Percentiles rank a stretch among this genome's conserved stretches.
These are phyloP conservation scores for Galleria mellonella DNA, from an alignment of 1,140 invertebrate genomes.

Conservation along the genomic window DNA sequence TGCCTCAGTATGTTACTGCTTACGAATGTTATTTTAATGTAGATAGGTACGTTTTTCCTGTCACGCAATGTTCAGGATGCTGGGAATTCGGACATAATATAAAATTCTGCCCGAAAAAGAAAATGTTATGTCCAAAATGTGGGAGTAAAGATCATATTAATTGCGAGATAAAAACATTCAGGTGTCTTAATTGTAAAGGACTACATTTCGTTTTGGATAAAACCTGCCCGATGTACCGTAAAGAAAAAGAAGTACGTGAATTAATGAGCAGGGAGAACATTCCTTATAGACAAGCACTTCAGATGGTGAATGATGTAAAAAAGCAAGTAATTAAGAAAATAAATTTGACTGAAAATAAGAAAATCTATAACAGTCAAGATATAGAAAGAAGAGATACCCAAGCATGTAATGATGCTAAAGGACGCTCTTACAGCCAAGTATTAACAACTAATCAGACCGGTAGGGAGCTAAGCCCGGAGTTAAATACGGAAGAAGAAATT, in stretches of 20 bases:
- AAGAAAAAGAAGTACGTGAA: conserved; percentile 1
- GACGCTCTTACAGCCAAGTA: neutral
- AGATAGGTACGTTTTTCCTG: conserved; percentile 20
- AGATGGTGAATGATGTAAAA: neutral
- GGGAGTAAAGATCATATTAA: conserved; percentile 9
- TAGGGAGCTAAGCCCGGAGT: neutral
- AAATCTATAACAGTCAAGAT: neutral
- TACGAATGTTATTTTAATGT: conserved; percentile 16
- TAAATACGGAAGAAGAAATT: neutral
- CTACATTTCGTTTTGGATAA: conserved; percentile 1
- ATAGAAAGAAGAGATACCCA: neutral
- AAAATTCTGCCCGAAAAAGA: conserved; percentile 11
- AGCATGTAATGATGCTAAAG: neutral
- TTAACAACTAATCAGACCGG: neutral
- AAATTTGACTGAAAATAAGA: neutral
- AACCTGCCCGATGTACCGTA: neutral
- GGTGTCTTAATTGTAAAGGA: conserved; percentile 2
- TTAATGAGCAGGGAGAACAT: no score
- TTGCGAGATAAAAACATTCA: conserved; percentile 3
- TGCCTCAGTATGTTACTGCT: conserved; percentile 17
- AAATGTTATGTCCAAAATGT: conserved; percentile 11
- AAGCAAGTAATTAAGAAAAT: no score
- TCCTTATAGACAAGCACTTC: neutral
- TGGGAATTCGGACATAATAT: conserved; percentile 15
- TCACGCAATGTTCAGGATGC: conserved; percentile 20